Evolutionary conservation across 2,113 vertebrate species (phyloP).

Genomic region (Kryptolebias marmoratus): DNA sequence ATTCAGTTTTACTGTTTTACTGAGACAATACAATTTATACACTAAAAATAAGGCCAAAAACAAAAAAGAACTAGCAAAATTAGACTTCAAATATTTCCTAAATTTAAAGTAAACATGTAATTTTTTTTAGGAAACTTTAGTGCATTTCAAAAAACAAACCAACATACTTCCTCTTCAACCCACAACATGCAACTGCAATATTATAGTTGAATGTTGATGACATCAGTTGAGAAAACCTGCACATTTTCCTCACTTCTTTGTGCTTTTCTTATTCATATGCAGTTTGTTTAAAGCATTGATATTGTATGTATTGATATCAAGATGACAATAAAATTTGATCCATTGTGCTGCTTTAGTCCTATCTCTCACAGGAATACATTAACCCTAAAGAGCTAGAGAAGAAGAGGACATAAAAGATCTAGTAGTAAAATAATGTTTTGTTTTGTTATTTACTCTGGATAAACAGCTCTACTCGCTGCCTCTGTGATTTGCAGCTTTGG

Average conservation of each 20-base stretch:
- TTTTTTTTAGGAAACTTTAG: not conserved
- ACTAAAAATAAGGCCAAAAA: not conserved
- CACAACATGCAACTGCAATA: too few relatives aligned
- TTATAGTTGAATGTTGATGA: too few relatives aligned
- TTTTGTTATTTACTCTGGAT: not conserved
- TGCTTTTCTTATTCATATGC: not conserved
- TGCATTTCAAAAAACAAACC: not conserved
- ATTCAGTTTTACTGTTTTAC: slow-evolving; percentile 9
- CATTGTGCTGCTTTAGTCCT: not conserved
- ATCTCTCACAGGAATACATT: not conserved
- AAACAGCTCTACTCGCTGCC: not conserved
- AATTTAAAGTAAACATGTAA: not conserved
- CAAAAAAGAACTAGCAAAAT: not conserved
- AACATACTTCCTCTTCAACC: not conserved
- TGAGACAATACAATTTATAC: not conserved
- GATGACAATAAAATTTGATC: not conserved
- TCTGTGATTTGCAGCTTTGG: not conserved
- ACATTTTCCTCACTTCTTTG: too few relatives aligned
- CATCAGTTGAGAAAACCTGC: too few relatives aligned
- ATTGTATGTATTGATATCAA: not conserved
- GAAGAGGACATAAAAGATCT: not conserved
- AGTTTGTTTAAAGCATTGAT: not conserved
- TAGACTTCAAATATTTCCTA: too few relatives aligned
- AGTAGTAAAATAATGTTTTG: not conserved
- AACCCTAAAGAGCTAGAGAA: not conserved